Conservation (phyloP, 1,140 invertebrate species). For the Hycleus phaleratus region DNA sequence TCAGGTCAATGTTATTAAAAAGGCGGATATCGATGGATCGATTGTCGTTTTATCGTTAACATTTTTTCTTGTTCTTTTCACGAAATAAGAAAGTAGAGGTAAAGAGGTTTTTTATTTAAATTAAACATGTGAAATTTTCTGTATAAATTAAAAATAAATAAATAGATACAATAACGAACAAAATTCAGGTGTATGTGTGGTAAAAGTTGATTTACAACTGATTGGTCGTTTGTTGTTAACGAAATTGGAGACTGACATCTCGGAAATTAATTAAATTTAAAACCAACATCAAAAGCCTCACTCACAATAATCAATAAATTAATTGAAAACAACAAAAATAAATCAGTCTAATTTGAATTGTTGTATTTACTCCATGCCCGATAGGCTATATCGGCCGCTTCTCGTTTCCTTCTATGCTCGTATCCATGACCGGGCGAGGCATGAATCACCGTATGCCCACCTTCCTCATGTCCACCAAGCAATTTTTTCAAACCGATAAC, state of each 20-base stretch:
- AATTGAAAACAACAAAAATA: slow-evolving; percentile 5
- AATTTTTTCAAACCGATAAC: slow-evolving; percentile 66
- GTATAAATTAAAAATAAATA: background rate
- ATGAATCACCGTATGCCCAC: slow-evolving; percentile 59
- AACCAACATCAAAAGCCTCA: background rate
- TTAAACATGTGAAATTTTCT: background rate
- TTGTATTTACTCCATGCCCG: slow-evolving; percentile 45
- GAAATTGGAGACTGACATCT: too few species aligned
- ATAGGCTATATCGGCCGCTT: slow-evolving; percentile 48
- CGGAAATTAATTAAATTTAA: too few species aligned
- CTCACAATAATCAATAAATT: background rate
- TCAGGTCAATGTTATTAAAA: slow-evolving; percentile 30
- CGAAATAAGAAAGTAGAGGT: too few species aligned
- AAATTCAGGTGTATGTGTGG: background rate
- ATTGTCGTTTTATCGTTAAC: too few species aligned
- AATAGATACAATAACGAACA: background rate
- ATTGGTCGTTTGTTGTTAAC: too few species aligned
- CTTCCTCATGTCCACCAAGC: slow-evolving; percentile 50
- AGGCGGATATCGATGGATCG: slow-evolving; percentile 20
- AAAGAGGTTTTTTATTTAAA: too few species aligned
- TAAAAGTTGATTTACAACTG: too few species aligned
- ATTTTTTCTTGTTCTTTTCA: background rate
- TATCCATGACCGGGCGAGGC: slow-evolving; percentile 57
- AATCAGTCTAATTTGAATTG: slow-evolving; percentile 19
- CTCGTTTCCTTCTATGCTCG: slow-evolving; percentile 47